Base-by-base conservation (phyloP, 1,140 invertebrate species). In the Helicoverpa armigera region DNA sequence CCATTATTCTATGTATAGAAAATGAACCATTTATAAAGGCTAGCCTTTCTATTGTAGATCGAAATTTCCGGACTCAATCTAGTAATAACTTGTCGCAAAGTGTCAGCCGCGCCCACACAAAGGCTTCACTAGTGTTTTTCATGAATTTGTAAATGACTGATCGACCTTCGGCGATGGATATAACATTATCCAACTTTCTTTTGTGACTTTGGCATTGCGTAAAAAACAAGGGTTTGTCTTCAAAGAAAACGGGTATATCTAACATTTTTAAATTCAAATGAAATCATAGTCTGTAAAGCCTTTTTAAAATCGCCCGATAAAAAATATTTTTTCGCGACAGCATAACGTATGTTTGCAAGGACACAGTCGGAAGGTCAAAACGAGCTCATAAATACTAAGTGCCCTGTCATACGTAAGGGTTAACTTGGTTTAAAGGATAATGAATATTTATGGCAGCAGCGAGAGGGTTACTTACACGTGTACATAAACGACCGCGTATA, bases 331-430 rank as follows among this genome's bases (percentile, higher is more conserved):
- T 43, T 43, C 35, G 35, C 35, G 35, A 43, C 5, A 43, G 35
- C 7, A 43, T 58, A 70, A 23, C 70, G 3, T 58, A 73, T 56
- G n/a, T 73, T 56, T 43, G 13, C 53, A 73, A 73, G 58, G 74
- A 75, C 56, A 16, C 2, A 60, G 13, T 51, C n/a, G 54, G 53
- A 51, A 79, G 69, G 79, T 74, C 61, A 23, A 60, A 51, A 16
- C 31, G 79, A 67, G 51, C 65, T 77, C 65, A 77, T 77, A 77
- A 77, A 82, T 82, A 77, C 65, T 61, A 70, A 79, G 78, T 73
- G 43, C 61, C 2, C 53, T 51, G 50, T 73, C 70, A 56, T 73
- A 73, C 53, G 70, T 50, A 61, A 29, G 54, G 53, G 78, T 72
- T 72, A 72, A 79, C 53, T 67, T 60, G 78, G 48, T 48, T 79